phyloP scores from a whole-genome alignment of 2,797 vertebrate species.

The Myripristis murdjan region DNA sequence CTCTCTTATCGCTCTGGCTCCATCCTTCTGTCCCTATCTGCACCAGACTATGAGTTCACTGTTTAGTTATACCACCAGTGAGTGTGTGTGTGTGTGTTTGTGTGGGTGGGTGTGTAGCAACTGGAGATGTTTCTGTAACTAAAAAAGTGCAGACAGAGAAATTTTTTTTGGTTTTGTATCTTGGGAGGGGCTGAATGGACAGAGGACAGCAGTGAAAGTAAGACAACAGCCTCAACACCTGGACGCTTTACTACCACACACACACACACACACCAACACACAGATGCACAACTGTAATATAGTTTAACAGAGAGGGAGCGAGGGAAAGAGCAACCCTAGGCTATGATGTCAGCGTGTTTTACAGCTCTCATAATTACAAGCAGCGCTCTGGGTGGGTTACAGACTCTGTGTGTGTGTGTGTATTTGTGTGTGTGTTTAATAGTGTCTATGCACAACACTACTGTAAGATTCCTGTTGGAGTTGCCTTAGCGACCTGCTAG shows the following conservation, averaged over 20 bases:
- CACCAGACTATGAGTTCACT: slow-evolving; percentile 37
- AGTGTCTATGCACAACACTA: slow-evolving; percentile 38
- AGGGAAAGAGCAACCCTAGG: slow-evolving; percentile 62
- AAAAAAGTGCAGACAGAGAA: slow-evolving; percentile 3
- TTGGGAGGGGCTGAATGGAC: slow-evolving; percentile 19
- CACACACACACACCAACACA: slow-evolving; percentile 17
- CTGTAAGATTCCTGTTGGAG: slow-evolving; percentile 60
- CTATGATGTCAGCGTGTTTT: slow-evolving; percentile 80
- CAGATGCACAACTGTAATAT: slow-evolving; percentile 30
- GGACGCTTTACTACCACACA: slow-evolving; percentile 31
- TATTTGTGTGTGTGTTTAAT: slow-evolving; percentile 5
- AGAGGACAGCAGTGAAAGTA: slow-evolving; percentile 45
- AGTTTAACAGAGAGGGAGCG: slow-evolving; percentile 41
- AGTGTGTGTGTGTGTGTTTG: slow-evolving; percentile 1
- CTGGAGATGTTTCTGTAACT: neutral
- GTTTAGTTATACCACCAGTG: slow-evolving; percentile 24
- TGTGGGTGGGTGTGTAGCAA: neutral
- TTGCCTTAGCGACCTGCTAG: slow-evolving; percentile 65
- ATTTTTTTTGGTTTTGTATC: neutral
- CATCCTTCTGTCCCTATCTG: slow-evolving; percentile 8
- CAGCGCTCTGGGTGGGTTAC: slow-evolving; percentile 56
- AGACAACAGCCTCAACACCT: slow-evolving; percentile 47
- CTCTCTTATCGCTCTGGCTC: slow-evolving; percentile 26
- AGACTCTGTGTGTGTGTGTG: slow-evolving; percentile 28
- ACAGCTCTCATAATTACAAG: slow-evolving; percentile 77